Evolutionary conservation across 1,140 invertebrate genomes (phyloP).

Genomic region (Achroia grisella): DNA sequence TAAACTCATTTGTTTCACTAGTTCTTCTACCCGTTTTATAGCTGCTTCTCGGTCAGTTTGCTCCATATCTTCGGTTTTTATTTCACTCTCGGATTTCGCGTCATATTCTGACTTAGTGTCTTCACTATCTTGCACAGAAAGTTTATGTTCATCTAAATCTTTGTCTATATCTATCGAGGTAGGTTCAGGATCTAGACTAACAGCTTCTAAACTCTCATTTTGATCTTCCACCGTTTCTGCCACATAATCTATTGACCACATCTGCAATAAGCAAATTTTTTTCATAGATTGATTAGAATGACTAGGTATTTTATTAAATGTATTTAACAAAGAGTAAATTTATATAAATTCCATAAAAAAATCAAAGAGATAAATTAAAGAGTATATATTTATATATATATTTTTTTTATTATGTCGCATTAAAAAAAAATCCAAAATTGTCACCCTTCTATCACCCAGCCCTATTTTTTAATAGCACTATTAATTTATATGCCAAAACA

Average conservation of each 20-base stretch:
- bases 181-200: slow-evolving; percentile 48
- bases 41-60: slow-evolving; percentile 42
- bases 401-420: too few species aligned
- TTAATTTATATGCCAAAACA: too few species aligned
- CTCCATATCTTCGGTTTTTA: slow-evolving; percentile 33
- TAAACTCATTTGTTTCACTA: slow-evolving; percentile 89
- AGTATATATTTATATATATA: too few species aligned
- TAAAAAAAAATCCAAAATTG: too few species aligned
- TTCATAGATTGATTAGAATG: too few species aligned
- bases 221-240: slow-evolving; percentile 83
- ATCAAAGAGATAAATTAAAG: too few species aligned
- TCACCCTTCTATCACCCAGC: too few species aligned
- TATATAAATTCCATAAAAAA: too few species aligned
- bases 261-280: slow-evolving; percentile 75
- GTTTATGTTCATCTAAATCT: slow-evolving; percentile 30
- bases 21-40: slow-evolving; percentile 75
- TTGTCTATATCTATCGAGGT: slow-evolving; percentile 60
- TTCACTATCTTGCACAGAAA: slow-evolving; percentile 34
- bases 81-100: slow-evolving; percentile 21
- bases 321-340: too few species aligned
- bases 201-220: slow-evolving; percentile 35
- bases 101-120: slow-evolving; percentile 25
- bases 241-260: slow-evolving; percentile 97
- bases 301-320: too few species aligned
- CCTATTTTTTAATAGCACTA: too few species aligned